These are phyloP conservation scores for Drosophila murphyi DNA, from an alignment of 1,140 invertebrate species.

Conservation along the genomic window DNA sequence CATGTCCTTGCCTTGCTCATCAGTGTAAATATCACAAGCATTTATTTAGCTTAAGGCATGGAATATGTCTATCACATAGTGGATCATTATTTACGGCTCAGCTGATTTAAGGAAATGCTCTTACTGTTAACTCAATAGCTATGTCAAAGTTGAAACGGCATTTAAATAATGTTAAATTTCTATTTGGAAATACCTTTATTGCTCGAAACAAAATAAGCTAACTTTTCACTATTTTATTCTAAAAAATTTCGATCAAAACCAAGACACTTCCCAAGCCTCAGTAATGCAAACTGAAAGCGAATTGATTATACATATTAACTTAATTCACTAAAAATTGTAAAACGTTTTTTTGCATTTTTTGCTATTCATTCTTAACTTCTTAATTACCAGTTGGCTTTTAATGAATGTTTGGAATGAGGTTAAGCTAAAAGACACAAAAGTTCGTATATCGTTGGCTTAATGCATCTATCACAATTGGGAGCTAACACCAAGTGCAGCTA, in stretches of 20 bases:
- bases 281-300: too few species aligned
- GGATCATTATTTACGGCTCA: constrained; percentile 1
- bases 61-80: not conserved
- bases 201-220: too few species aligned
- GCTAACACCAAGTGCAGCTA: constrained; percentile 3
- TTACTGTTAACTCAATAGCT: too few species aligned
- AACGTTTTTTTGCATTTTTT: not conserved
- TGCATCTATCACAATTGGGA: not conserved
- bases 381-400: constrained; percentile 2
- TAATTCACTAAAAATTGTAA: not conserved
- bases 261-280: too few species aligned
- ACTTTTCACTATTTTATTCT: too few species aligned
- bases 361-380: not conserved
- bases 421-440: not conserved
- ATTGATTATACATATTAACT: too few species aligned
- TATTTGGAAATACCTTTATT: too few species aligned
- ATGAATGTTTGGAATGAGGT: not conserved
- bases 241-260: too few species aligned
- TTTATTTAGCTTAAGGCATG: not conserved
- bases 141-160: too few species aligned
- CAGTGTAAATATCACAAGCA: constrained; percentile 1
- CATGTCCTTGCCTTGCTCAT: not conserved
- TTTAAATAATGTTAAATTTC: not conserved
- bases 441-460: not conserved
- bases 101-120: too few species aligned